Evolutionary conservation across 2,888 invertebrate genomes (phyloP), one percentile per base, ranked within the genome.

Genomic region (Standfussiana lucernea): DNA sequence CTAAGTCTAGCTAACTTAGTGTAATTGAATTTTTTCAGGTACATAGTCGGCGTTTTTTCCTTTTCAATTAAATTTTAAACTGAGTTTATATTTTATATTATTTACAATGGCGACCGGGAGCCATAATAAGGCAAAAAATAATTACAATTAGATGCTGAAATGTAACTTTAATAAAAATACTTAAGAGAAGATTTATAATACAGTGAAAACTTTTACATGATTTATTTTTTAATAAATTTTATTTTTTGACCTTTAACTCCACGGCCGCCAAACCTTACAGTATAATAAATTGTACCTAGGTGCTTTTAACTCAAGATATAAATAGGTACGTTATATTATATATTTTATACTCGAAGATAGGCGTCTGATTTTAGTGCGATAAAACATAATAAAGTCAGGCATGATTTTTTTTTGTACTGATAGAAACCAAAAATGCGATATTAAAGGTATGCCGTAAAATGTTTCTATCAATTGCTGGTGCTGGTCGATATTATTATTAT

Each of bases 21-120:
- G 93, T 96, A 96, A 96, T 96, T 96, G 96, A 96, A 96, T 84
- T 84, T 90, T 92, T 93, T 96, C 96, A 96, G 96, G 96, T 96
- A 96, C 96, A 93, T 95, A 92, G 95, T 96, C 95, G 94, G 95
- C 95, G 95, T 93, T 94, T 92, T 89, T 88, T 89, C 81, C 82
- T 80, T 87, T 86, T 75, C 83, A 86, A 88, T 88, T 87, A 83
- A 86, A 86, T 76, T 89, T 86, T 85, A 82, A 89, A 89, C 88
- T 84, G 89, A 87, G 89, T 87, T 85, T 82, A 78, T 88, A 89
- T 84, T 89, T 87, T 84, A 88, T 91, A 86, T 91, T 95, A 95
- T 95, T 93, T 95, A 96, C 95, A 95, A 89, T 86, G 77, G 85
- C 86, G 84, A 88, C 90, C 75, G 37, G 24, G 35, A 86, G 86